Evolutionary conservation across 2,888 invertebrate genomes (phyloP), one percentile per base, ranked within the genome.

Genomic region (Himalopsyche tibetana): DNA sequence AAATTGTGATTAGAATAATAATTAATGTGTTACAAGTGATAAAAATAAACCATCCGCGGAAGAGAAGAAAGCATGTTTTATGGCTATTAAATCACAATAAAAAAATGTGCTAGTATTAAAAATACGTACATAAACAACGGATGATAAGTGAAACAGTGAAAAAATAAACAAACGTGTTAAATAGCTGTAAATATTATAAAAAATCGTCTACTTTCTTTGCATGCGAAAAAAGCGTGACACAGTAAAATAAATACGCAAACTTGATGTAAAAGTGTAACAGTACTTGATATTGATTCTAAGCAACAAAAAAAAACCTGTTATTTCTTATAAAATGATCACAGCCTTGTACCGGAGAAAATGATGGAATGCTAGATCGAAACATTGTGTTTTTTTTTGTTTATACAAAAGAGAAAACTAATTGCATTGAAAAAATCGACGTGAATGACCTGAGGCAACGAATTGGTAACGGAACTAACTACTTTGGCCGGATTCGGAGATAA

Each of bases 371-470:
- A 55, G 56, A 56, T 4, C 8, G 8, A 15, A 4, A 4, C 5
- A 15, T 51, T 4, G 12, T 15, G 9, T 15, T 51, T 51, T 42
- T 51, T 51, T 51, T 63, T 63, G 63, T 63, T 63, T 5, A 12
- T 19, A n/a, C 19, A 63, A 8, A 63, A 63, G 63, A 63, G 63
- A 63, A 63, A 63, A 63, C 63, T 63, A 63, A 51, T 51, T 51
- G 51, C 51, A 15, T 51, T 51, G 51, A 51, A 51, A 51, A 63
- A 19, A 63, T 19, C 2, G 63, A 19, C 63, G 63, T 63, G 63
- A 63, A 63, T 63, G 63, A 63, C 63, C 63, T 63, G 19, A 6
- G 63, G 63, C 63, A 63, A 63, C 28, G 28, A 63, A 63, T 28
- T 63, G 19, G 28, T 63, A 63, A 63, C 63, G 63, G 63, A 63